A percentile compares a stretch with the other conserved stretches of the same genome.
These are phyloP conservation scores for Hozukius guyotensis DNA, from an alignment of 2,797 vertebrate genomes.

Conservation along the genomic window DNA sequence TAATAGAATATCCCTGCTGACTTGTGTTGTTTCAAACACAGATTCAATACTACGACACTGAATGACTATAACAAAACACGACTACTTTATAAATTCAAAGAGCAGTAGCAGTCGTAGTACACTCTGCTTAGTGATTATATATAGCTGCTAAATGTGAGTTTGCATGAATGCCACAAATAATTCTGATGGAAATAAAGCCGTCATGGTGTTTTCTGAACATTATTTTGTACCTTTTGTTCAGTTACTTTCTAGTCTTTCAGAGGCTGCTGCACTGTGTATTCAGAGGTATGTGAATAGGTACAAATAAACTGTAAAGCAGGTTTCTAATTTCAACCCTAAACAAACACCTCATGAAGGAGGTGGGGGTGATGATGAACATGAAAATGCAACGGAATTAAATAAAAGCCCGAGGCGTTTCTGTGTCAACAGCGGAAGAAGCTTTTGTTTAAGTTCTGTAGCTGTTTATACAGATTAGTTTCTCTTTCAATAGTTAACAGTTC, in stretches of 20 bases:
- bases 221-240: background rate
- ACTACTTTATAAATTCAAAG: background rate
- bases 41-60: background rate
- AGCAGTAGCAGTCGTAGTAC: background rate
- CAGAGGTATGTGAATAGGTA: background rate
- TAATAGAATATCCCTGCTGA: background rate
- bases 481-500: background rate
- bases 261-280: background rate
- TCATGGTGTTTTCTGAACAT: background rate
- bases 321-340: slow-evolving; percentile 12
- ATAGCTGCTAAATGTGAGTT: background rate
- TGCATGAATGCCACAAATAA: background rate
- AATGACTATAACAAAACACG: background rate
- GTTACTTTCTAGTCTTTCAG: background rate
- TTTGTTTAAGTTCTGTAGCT: background rate
- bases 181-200: background rate
- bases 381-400: background rate
- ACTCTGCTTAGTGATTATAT: too few species aligned
- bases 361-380: background rate
- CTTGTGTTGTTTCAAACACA: background rate
- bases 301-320: background rate
- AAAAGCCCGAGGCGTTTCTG: background rate
- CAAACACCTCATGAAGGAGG: slow-evolving; percentile 2
- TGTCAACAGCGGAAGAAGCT: background rate
- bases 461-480: background rate